Conservation (phyloP, 2,797 vertebrate species). For the Helicolenus hilgendorfi region DNA sequence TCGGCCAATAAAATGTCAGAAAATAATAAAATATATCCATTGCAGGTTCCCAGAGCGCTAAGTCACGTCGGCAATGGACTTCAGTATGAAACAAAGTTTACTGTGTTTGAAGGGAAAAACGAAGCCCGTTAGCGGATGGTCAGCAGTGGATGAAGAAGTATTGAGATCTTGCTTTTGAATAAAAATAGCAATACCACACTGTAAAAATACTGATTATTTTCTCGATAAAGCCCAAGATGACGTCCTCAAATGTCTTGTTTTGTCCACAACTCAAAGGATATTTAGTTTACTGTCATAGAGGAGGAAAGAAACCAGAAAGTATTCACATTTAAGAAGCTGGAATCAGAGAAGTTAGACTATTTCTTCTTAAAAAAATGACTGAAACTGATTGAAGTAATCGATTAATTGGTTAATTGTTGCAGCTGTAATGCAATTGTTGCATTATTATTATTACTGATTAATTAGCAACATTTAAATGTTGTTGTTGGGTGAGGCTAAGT, state of each 20-base stretch:
- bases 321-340: no score
- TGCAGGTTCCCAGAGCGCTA: neutral
- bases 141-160: neutral
- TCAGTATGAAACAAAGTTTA: neutral
- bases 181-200: neutral
- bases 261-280: no score
- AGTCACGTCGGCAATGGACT: neutral
- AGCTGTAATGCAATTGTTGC: no score
- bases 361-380: no score
- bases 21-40: neutral
- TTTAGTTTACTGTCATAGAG: no score
- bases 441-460: no score
- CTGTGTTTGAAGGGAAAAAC: neutral
- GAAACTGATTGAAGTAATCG: no score
- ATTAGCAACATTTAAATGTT: neutral
- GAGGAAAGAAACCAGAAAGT: no score
- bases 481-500: neutral
- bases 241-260: no score
- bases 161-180: neutral
- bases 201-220: neutral
- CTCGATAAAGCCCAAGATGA: no score
- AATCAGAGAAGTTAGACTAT: no score
- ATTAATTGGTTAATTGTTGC: no score
- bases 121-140: neutral
- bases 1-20: neutral